Base-by-base conservation (phyloP, 2,888 invertebrate genomes). In the Dasysyrphus albostriatus region DNA sequence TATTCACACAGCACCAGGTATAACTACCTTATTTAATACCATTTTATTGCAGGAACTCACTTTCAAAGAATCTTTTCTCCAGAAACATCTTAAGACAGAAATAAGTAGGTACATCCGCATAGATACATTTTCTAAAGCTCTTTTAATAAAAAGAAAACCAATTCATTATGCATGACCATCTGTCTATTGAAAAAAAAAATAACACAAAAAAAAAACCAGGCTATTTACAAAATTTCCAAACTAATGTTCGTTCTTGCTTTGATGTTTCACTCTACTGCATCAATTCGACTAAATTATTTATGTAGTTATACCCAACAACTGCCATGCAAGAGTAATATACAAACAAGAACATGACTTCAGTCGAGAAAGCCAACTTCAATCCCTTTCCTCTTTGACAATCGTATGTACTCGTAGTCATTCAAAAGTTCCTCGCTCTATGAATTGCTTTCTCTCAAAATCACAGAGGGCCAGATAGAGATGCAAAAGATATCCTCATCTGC, bases 231-330 rank as follows among this genome's bases (percentile, higher is more conserved):
- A 47, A 47, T 16, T 34, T n/a, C 8, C 32, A 32, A 16, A 56
- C 32, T 9, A 16, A 34, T 16, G 9, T 29, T 54, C 29, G 14
- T 10, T 42, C 7, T 19, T 39, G 19, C 47, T 49, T 49, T 65
- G 65, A 65, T 19, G 49, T 67, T 37, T 19, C 19, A 49, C 65
- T 37, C 19, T 12, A 67, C 67, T 67, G 65, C 65, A 65, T 47
- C 49, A 67, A 49, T 37, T 49, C 34, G 3, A 67, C 49, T 67
- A 34, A 67, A 49, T 67, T 67, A 67, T 67, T 67, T 49, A 61
- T 61, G 42, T 19, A 63, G 63, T 63, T 32, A 12, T 7, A 32
- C 65, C 19, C 3, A 24, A 24, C 24, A 24, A 32, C 14, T 51
- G 14, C 54, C 39, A 54, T 69, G 39, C 69, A 51, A 51, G 51